A percentile compares a stretch with the other conserved stretches of the same genome.
phyloP scores from a whole-genome alignment of 2,797 vertebrate species.

The Alcedo atthis region DNA sequence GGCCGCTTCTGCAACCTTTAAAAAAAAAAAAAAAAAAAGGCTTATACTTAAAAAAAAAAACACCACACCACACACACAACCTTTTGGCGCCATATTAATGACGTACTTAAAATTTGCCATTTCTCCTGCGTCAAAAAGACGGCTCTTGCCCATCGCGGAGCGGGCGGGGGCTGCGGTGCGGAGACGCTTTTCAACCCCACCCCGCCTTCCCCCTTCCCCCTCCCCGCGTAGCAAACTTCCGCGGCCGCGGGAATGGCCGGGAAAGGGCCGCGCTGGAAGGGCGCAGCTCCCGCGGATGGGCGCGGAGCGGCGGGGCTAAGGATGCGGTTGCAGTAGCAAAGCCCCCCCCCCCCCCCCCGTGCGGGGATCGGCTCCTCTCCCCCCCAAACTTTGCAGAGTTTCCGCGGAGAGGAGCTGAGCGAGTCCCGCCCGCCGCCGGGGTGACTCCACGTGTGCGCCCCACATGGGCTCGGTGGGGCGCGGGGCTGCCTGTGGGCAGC shows the following conservation, averaged over 20 bases:
- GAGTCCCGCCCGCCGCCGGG: too few species aligned
- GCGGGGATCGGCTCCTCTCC: not conserved
- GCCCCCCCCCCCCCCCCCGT: not conserved
- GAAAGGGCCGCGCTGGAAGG: too few species aligned
- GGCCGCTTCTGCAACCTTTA: conserved; percentile 47
- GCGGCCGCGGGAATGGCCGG: not conserved
- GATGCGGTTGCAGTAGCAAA: too few species aligned
- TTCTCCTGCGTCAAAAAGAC: conserved; percentile 86
- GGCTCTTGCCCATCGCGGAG: conserved; percentile 78
- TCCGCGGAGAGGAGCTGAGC: not conserved
- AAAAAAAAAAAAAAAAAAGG: conserved; percentile 75
- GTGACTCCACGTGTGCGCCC: not conserved
- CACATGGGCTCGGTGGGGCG: not conserved
- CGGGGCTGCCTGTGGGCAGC: not conserved
- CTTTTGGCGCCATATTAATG: conserved; percentile 99
- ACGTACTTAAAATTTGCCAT: conserved; percentile 97
- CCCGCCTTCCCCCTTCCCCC: not conserved
- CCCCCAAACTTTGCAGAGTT: not conserved
- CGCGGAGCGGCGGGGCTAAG: too few species aligned
- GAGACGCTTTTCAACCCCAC: not conserved
- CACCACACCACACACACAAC: not conserved
- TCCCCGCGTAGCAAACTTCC: too few species aligned
- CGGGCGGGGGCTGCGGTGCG: not conserved
- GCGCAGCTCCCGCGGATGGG: not conserved
- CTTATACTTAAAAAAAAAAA: conserved; percentile 62